Evolutionary conservation across 1,140 invertebrate genomes (phyloP), one percentile per base, ranked within the genome.

Genomic region (Ips typographus): DNA sequence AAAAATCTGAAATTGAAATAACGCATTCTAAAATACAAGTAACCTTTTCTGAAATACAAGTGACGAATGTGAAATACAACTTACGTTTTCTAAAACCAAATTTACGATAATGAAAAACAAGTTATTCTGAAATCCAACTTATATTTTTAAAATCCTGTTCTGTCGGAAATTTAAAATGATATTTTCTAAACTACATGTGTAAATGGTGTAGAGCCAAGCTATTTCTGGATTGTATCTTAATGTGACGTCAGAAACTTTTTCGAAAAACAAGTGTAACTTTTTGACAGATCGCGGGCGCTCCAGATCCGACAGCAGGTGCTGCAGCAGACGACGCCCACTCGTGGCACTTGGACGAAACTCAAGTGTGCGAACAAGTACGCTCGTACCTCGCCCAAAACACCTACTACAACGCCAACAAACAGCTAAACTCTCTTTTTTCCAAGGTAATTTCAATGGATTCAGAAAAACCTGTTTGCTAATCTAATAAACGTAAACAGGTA

Each of bases 261-360:
- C 0, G 22, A 22, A 22, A 22, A 22, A 22, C 22, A 22, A 22
- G 22, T 22, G 4, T 51, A 7, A 49, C n/a, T 49, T 62, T 37
- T 61, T 47, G 43, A 6, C 41, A 69, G 63, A 87, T 87, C 63
- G 84, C 84, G 79, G 90, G 90, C n/a, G 90, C 90, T 38, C 88
- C 91, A 36, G 94, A 95, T 82, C 93, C 93, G 2, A 95, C 93
- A 1, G 94, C 93, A 49, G 94, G 93, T 8, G 91, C 91, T 3
- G 90, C 91, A 72, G 91, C 90, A 4, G 91, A 92, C 73, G 92
- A 93, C 72, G 91, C 92, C 71, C 91, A 94, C 77, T 88, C 89
- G 58, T 94, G 92, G 93, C 91, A 94, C 80, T 82, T 94, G 68
- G 91, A 94, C 81, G 92, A 94, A 77, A 90, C 92, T 74, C 92